Conservation (phyloP, 1,140 invertebrate species). For the Cyclina sinensis region DNA sequence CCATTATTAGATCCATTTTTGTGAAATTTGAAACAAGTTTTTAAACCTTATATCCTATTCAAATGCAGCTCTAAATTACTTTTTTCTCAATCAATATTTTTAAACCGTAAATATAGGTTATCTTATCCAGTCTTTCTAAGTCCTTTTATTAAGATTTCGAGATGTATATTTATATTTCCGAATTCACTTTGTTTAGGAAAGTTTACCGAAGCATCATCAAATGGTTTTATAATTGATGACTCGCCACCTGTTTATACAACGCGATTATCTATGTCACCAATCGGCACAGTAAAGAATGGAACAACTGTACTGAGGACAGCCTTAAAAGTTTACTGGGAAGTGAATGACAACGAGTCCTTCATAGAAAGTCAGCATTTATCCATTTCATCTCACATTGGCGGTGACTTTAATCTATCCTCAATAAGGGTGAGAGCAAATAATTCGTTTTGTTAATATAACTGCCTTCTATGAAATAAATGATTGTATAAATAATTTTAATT, state of each 20-base stretch:
- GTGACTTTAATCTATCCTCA: slow-evolving; percentile 54
- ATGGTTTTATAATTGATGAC: slow-evolving; percentile 55
- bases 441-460: too few relatives aligned
- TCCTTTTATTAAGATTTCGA: too few relatives aligned
- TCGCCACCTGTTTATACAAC: not conserved
- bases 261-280: not conserved
- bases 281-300: not conserved
- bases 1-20: too few relatives aligned
- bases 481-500: too few relatives aligned
- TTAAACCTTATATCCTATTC: not conserved
- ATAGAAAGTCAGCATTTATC: slow-evolving; percentile 50
- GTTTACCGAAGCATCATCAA: slow-evolving; percentile 40
- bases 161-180: not conserved
- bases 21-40: too few relatives aligned
- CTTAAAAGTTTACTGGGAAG: slow-evolving; percentile 44
- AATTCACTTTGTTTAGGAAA: slow-evolving; percentile 2
- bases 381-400: slow-evolving; percentile 52
- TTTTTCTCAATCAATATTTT: too few relatives aligned
- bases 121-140: too few relatives aligned
- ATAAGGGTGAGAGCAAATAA: slow-evolving; percentile 37
- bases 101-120: too few relatives aligned
- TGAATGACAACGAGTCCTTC: slow-evolving; percentile 30
- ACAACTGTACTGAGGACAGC: slow-evolving; percentile 33
- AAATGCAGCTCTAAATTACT: not conserved
- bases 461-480: too few relatives aligned